Evolutionary conservation across 2,888 invertebrate genomes (phyloP).

Genomic region (Anagyrus pseudococci): DNA sequence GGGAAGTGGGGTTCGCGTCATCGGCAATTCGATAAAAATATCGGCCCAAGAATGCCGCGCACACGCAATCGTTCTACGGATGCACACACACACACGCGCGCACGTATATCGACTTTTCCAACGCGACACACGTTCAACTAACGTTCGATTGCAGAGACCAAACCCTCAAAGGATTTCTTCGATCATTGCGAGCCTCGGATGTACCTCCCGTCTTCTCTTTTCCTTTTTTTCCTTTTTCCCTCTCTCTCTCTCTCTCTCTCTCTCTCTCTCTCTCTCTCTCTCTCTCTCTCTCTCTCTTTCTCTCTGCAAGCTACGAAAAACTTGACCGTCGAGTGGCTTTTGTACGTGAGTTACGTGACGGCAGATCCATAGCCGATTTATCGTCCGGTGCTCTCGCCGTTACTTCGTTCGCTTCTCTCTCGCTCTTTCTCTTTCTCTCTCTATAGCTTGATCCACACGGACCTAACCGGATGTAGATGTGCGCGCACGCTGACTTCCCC

Average conservation of each 20-base stretch:
- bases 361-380: conserved; percentile 53
- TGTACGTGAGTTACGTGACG: conserved; percentile 57
- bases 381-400: too few species aligned
- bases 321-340: conserved; percentile 45
- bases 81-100: too few species aligned
- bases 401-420: too few species aligned
- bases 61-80: too few species aligned
- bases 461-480: conserved; percentile 46
- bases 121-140: too few species aligned
- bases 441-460: neutral
- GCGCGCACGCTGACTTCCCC: conserved; percentile 21
- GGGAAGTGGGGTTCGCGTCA: conserved; percentile 10
- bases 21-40: conserved; percentile 20
- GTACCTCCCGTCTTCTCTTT: too few species aligned
- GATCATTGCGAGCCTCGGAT: too few species aligned
- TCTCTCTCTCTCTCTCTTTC: neutral
- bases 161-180: conserved; percentile 3
- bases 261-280: conserved; percentile 2
- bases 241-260: too few species aligned
- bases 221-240: too few species aligned
- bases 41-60: conserved; percentile 8
- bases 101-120: too few species aligned
- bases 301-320: conserved; percentile 38
- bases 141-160: too few species aligned
- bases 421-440: too few species aligned